Percentiles rank a stretch among this genome's conserved stretches.
Conservation (phyloP, 2,113 vertebrate genomes). For the Pelecanus crispus region DNA sequence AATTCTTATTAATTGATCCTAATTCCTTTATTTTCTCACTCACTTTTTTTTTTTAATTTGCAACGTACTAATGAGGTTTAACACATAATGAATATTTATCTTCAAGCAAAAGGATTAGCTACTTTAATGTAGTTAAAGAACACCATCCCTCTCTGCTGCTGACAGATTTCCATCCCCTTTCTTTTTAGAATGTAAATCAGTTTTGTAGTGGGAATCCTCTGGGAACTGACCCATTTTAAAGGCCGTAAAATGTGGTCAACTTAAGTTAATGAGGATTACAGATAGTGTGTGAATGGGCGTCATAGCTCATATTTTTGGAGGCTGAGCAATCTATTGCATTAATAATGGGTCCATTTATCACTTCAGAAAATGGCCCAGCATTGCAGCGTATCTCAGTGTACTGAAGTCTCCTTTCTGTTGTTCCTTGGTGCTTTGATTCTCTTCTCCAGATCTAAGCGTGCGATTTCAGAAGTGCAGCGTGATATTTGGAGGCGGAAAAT, state of each 20-base stretch:
- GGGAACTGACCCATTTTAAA: constrained; percentile 41
- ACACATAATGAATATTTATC: constrained; percentile 1
- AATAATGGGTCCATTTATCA: constrained; percentile 32
- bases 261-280: constrained; percentile 48
- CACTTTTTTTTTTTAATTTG: not conserved
- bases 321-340: constrained; percentile 21
- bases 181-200: constrained; percentile 21
- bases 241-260: constrained; percentile 40
- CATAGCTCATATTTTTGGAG: constrained; percentile 32
- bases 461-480: not conserved
- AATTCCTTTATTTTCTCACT: not conserved
- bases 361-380: not conserved
- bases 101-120: not conserved
- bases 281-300: not conserved
- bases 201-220: not conserved
- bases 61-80: not conserved
- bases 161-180: not conserved
- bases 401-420: not conserved
- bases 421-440: not conserved
- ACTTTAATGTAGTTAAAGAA: not conserved
- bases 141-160: not conserved
- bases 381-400: not conserved
- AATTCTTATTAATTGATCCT: not conserved
- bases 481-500: not conserved
- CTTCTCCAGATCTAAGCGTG: not conserved